These are phyloP conservation scores for Anniella stebbinsi DNA, from an alignment of 2,797 vertebrate genomes.

Conservation along the genomic window DNA sequence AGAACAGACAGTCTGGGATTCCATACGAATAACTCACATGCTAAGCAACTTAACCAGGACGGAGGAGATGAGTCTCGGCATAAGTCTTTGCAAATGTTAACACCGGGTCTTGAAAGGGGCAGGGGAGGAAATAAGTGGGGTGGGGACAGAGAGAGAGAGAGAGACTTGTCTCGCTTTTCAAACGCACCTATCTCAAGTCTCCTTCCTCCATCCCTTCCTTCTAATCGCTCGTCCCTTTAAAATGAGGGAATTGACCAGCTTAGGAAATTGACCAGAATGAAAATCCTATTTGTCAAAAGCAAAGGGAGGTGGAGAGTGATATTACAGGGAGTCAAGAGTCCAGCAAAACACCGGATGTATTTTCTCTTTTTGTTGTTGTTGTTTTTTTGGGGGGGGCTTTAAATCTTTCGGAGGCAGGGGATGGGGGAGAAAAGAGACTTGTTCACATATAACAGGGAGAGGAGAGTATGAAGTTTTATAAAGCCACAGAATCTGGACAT, in stretches of 20 bases:
- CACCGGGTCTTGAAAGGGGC: not conserved
- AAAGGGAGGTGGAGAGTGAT: not conserved
- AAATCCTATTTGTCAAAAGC: no score
- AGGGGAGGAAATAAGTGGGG: no score
- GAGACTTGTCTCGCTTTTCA: not conserved
- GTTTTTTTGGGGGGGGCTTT: not conserved
- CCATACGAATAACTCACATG: slow-evolving; percentile 63
- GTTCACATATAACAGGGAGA: not conserved
- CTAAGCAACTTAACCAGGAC: slow-evolving; percentile 64
- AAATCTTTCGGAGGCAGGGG: not conserved
- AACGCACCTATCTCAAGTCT: not conserved
- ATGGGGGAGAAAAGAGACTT: fast-evolving
- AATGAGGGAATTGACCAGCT: not conserved
- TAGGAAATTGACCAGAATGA: slow-evolving; percentile 7
- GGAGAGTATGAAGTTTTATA: not conserved
- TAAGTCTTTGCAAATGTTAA: slow-evolving; percentile 57
- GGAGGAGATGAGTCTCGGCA: slow-evolving; percentile 49
- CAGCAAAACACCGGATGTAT: not conserved
- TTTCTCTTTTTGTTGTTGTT: not conserved
- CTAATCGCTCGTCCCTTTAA: slow-evolving; percentile 21
- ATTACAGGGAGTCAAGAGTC: not conserved
- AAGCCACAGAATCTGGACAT: not conserved
- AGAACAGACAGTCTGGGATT: slow-evolving; percentile 74
- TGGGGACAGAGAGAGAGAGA: not conserved
- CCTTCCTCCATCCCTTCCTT: not conserved